These are phyloP conservation scores for Muschampia plurimacula DNA, from an alignment of 2,888 invertebrate species.

Conservation along the genomic window DNA sequence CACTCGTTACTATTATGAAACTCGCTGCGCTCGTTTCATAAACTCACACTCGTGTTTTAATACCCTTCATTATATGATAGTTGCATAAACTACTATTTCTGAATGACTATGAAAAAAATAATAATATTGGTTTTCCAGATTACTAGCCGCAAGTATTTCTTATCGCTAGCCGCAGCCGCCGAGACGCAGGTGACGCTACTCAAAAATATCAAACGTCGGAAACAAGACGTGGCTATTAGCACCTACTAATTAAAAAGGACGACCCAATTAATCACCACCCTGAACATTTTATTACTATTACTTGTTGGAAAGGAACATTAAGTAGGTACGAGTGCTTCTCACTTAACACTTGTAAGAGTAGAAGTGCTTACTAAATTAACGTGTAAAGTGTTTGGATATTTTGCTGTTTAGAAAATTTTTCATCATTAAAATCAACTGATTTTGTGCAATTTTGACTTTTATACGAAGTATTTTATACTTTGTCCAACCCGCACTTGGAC, in stretches of 20 bases:
- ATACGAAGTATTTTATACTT: neutral
- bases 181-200: neutral
- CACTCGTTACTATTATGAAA: too few relatives aligned
- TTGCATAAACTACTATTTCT: too few relatives aligned
- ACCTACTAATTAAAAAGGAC: conserved; percentile 43
- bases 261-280: conserved; percentile 40
- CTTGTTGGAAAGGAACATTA: conserved; percentile 18
- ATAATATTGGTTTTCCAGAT: too few relatives aligned
- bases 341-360: conserved; percentile 6
- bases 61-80: too few relatives aligned
- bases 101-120: too few relatives aligned
- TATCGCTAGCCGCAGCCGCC: neutral
- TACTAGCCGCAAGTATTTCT: neutral
- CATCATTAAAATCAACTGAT: neutral
- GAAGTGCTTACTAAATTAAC: conserved; percentile 10
- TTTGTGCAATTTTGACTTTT: neutral
- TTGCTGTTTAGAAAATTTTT: neutral
- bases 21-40: too few relatives aligned
- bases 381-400: neutral
- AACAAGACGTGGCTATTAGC: conserved; percentile 36
- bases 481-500: too few relatives aligned
- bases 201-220: neutral
- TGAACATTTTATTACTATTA: conserved; percentile 42
- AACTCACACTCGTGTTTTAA: too few relatives aligned
- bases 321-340: neutral